Evolutionary conservation across 64 coral and sea anemone genomes (phyloP), one percentile per base, ranked within the genome.

Genomic region (Platygyra sinensis): DNA sequence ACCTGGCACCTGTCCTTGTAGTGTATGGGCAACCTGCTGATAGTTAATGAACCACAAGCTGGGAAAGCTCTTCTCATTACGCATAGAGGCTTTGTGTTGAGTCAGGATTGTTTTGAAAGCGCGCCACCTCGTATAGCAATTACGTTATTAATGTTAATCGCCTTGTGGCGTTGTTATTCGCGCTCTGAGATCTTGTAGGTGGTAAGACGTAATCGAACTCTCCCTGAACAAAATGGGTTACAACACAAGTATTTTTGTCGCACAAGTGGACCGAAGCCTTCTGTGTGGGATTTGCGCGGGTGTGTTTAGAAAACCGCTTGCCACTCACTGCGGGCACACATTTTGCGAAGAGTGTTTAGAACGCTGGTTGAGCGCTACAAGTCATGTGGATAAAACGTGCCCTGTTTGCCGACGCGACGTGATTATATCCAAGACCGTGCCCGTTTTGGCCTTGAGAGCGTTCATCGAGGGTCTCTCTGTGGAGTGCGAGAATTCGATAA

Each of bases 201-300:
- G 51, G 49, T 18, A 28, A 79, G 38, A 79, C 49, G 49, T 79
- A 79, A 79, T 29, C 24, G 10, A 28, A 55, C 7, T 55, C 22
- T 8, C 10, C 3, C 24, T 28, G n/a, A 10, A 69, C 51, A 31
- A 39, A 25, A 97, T 97, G 95, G 95, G 95, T 80, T 97, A 88
- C 32, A 87, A 55, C 60, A 52, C 87, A 42, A 92, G 78, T 10
- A 78, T 86, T 8, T 97, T 97, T 88, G 33, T 97, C 72, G 25
- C 74, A 38, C 75, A 67, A 5, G 83, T 97, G 7, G 92, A 94
- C 90, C 91, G 72, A 28, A 96, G 93, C 69, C 76, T 97, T 36
- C 59, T 97, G 46, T 97, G 95, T 73, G 92, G 92, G 52, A 94
- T 97, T 52, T 97, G 95, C 57, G 83, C 91, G 39, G 95, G 85